phyloP scores from a whole-genome alignment of 37 sponge, comb jelly and placozoan genomes.

The Lycopodina hypogea region DNA sequence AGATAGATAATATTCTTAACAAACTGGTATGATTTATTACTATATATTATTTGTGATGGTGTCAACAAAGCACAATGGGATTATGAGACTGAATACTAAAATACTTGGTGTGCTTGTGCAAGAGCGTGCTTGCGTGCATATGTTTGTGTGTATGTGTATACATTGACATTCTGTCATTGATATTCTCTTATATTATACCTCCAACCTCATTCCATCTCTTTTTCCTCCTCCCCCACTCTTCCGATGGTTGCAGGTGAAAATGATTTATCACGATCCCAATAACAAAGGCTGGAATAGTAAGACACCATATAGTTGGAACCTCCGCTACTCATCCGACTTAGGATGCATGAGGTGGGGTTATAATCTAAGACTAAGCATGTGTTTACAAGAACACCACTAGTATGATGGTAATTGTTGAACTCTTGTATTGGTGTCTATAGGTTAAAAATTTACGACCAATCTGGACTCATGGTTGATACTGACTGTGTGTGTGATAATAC shows the following conservation, averaged over 20 bases:
- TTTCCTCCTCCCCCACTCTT: background rate
- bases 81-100: no score
- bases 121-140: background rate
- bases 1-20: background rate
- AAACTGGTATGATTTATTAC: background rate
- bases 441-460: background rate
- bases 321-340: constrained; percentile 28
- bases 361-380: background rate
- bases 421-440: background rate
- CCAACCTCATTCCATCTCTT: background rate
- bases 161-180: background rate
- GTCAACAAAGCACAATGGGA: background rate
- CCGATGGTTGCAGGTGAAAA: constrained; percentile 10
- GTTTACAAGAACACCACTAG: background rate
- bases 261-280: constrained; percentile 40
- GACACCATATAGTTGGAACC: constrained; percentile 50
- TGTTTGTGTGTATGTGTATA: background rate
- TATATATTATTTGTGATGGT: background rate
- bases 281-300: constrained; percentile 45
- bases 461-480: background rate
- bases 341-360: constrained; percentile 47
- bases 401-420: background rate
- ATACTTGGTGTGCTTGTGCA: background rate
- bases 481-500: constrained; percentile 53
- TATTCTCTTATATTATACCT: background rate